phyloP scores from a whole-genome alignment of 1,140 invertebrate genomes.

The Formica selysi region DNA sequence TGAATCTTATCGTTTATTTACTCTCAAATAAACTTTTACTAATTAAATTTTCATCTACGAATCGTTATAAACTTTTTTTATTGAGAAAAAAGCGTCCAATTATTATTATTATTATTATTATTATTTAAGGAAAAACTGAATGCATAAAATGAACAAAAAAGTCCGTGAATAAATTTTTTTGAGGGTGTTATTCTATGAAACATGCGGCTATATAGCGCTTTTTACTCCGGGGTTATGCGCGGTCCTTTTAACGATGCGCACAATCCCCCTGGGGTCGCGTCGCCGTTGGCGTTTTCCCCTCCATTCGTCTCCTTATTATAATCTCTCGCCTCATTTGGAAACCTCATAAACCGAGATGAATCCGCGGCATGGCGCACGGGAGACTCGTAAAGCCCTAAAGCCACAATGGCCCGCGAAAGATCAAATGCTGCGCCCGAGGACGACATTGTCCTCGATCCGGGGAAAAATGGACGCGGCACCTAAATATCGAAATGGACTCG shows the following conservation, averaged over 20 bases:
- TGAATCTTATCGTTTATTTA: background rate
- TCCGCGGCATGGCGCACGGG: conserved; percentile 25
- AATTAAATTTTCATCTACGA: background rate
- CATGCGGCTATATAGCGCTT: background rate
- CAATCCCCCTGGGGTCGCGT: conserved; percentile 10
- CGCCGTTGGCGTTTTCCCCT: conserved; percentile 31
- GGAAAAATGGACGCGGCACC: background rate
- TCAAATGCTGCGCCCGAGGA: conserved; percentile 47
- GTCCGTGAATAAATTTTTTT: background rate
- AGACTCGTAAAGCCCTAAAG: conserved; percentile 34
- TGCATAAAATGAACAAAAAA: background rate
- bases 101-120: background rate
- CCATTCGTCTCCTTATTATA: conserved; percentile 66
- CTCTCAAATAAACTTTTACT: background rate
- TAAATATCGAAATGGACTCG: conserved; percentile 2
- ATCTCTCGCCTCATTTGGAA: conserved; percentile 63
- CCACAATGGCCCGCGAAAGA: conserved; percentile 50
- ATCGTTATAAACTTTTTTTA: background rate
- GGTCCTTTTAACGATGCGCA: conserved; percentile 34
- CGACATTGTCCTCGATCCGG: conserved; percentile 19
- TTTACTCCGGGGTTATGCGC: background rate
- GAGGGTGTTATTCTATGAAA: conserved; percentile 2
- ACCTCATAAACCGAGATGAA: conserved; percentile 61
- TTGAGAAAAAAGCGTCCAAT: background rate
- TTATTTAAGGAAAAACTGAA: background rate